A percentile compares a stretch with the other conserved stretches of the same genome.
Conservation (phyloP, 2,797 vertebrate species). For the Bovichtus variegatus region DNA sequence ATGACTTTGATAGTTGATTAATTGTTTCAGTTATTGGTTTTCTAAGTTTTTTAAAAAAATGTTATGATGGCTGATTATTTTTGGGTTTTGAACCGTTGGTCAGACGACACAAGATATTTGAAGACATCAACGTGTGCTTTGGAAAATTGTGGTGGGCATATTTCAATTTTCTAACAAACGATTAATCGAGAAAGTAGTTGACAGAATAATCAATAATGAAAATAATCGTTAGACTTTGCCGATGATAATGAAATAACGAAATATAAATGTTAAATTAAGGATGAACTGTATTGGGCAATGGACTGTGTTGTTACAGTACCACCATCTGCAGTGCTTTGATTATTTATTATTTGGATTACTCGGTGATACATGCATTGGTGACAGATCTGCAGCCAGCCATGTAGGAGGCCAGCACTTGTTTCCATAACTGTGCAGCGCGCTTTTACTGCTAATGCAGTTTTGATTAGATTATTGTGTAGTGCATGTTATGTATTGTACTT, state of each 20-base stretch:
- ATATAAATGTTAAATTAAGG: neutral
- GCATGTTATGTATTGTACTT: neutral
- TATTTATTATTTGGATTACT: slow-evolving; percentile 17
- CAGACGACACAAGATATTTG: neutral
- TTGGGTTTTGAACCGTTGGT: neutral
- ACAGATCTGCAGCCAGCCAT: slow-evolving; percentile 16
- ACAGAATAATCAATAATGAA: neutral
- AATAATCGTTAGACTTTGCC: neutral
- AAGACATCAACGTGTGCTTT: neutral
- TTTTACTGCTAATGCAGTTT: slow-evolving; percentile 9
- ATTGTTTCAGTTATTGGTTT: neutral
- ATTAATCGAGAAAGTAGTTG: neutral
- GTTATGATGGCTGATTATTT: neutral
- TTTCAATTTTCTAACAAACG: neutral
- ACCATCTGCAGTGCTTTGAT: slow-evolving; percentile 8
- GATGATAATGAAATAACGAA: slow-evolving; percentile 4
- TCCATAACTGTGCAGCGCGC: neutral
- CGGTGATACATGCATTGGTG: slow-evolving; percentile 6
- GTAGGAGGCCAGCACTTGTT: neutral
- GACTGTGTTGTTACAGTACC: slow-evolving; percentile 1
- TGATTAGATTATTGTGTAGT: neutral
- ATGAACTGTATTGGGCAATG: neutral
- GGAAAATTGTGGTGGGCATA: neutral
- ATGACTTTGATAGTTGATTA: neutral
- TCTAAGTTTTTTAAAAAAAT: neutral